phyloP scores from a whole-genome alignment of 2,797 vertebrate genomes.

The Remorina albescens region DNA sequence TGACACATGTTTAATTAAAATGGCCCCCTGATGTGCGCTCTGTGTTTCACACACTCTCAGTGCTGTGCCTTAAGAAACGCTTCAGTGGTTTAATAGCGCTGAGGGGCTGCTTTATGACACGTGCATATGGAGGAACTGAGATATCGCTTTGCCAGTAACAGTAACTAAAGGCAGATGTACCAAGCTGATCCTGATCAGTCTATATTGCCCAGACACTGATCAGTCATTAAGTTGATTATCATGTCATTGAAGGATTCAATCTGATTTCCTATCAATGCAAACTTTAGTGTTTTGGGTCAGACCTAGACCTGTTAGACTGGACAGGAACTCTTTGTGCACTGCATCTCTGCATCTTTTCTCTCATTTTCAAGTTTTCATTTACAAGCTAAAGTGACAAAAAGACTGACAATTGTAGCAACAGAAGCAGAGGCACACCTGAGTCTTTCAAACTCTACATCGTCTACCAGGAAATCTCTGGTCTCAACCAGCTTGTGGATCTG shows the following conservation, averaged over 20 bases:
- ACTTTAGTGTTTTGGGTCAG: not conserved
- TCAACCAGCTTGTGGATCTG: slow-evolving; percentile 94
- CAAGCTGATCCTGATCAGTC: not conserved
- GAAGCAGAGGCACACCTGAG: slow-evolving; percentile 83
- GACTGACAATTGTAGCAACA: not conserved
- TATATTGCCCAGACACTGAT: no score
- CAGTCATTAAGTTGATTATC: not conserved
- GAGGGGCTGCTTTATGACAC: slow-evolving; percentile 5
- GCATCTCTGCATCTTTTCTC: not conserved
- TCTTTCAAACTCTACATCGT: slow-evolving; percentile 92
- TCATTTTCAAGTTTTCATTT: slow-evolving; percentile 33
- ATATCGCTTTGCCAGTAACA: not conserved
- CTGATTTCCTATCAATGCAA: not conserved
- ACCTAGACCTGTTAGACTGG: not conserved
- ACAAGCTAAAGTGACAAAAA: not conserved
- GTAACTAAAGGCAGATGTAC: not conserved
- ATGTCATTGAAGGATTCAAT: not conserved
- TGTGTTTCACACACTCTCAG: not conserved
- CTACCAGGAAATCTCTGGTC: slow-evolving; percentile 92
- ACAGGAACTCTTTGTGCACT: not conserved
- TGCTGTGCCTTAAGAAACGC: slow-evolving; percentile 5
- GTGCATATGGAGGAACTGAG: slow-evolving; percentile 19
- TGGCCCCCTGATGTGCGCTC: slow-evolving; percentile 16
- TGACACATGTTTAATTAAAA: slow-evolving; percentile 55
- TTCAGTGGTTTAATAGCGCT: slow-evolving; percentile 23